A percentile compares a stretch with the other conserved stretches of the same genome.
Conservation (phyloP, 2,113 vertebrate genomes). For the Manacus vitellinus region DNA sequence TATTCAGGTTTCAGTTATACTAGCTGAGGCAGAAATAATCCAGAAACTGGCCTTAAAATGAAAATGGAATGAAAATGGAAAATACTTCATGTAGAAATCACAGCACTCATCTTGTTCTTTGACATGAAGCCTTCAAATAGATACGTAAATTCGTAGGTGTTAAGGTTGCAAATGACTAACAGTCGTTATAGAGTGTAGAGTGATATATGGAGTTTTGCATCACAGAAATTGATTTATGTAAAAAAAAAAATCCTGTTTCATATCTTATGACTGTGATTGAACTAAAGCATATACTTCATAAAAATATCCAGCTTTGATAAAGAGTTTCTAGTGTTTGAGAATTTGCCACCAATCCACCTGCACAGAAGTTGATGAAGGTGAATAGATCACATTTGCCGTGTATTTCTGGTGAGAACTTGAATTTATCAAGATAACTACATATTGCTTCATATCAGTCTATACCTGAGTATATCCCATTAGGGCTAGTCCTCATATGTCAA, state of each 20-base stretch:
- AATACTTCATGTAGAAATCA: not conserved
- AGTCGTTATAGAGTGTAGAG: not conserved
- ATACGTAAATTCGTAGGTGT: not conserved
- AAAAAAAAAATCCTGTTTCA: not conserved
- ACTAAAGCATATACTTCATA: not conserved
- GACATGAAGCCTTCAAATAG: not conserved
- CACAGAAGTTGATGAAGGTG: not conserved
- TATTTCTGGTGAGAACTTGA: not conserved
- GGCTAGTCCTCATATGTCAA: not conserved
- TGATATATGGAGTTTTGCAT: not conserved
- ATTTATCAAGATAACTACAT: not conserved
- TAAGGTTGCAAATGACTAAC: not conserved
- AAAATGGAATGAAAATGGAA: not conserved
- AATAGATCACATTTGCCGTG: not conserved
- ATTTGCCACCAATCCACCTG: not conserved
- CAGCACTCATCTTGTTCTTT: not conserved
- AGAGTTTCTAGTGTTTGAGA: not conserved
- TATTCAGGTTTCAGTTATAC: not conserved
- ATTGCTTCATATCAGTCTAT: not conserved
- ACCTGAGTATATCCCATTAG: not conserved
- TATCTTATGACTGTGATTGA: not conserved
- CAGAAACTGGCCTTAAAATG: not conserved
- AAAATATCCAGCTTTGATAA: not conserved
- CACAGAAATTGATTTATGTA: not conserved
- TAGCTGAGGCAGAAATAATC: conserved; percentile 12